Conservation (phyloP, 2,113 vertebrate species). For the Tyrannus savana region DNA sequence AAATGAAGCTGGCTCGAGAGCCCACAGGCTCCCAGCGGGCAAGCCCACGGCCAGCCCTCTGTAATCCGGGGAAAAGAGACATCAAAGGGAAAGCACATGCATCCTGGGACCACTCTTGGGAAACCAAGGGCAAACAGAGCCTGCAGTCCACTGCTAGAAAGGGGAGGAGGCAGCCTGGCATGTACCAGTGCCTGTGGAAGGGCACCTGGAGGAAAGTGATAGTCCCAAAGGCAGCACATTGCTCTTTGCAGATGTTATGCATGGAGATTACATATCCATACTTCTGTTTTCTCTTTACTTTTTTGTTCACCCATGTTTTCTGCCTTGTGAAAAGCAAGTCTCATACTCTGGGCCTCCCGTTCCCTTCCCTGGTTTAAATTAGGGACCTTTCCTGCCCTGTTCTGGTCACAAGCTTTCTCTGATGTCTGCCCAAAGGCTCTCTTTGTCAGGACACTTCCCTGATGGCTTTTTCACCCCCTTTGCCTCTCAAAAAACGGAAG, state of each 20-base stretch:
- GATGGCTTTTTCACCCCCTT: not conserved
- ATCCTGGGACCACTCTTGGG: not conserved
- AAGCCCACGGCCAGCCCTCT: not conserved
- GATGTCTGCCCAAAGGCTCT: rapidly evolving
- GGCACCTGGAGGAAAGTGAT: not conserved
- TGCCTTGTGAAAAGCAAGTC: not conserved
- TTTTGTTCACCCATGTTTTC: not conserved
- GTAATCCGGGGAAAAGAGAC: not conserved
- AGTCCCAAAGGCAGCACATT: rapidly evolving
- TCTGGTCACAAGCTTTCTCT: not conserved
- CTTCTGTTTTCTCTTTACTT: not conserved
- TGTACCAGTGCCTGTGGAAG: not conserved
- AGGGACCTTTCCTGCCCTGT: not conserved
- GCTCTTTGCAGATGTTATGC: rapidly evolving
- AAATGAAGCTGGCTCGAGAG: not conserved
- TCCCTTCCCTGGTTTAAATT: not conserved
- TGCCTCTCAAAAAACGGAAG: not conserved
- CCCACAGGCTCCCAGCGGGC: not conserved
- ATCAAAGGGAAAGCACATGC: not conserved
- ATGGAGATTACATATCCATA: rapidly evolving
- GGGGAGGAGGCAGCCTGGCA: not conserved
- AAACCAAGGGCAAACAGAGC: not conserved
- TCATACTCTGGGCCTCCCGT: not conserved
- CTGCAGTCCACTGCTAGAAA: not conserved
- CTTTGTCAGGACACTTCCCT: not conserved